Conservation (phyloP, 2,888 invertebrate genomes). For the Agrenia bidenticulata region DNA sequence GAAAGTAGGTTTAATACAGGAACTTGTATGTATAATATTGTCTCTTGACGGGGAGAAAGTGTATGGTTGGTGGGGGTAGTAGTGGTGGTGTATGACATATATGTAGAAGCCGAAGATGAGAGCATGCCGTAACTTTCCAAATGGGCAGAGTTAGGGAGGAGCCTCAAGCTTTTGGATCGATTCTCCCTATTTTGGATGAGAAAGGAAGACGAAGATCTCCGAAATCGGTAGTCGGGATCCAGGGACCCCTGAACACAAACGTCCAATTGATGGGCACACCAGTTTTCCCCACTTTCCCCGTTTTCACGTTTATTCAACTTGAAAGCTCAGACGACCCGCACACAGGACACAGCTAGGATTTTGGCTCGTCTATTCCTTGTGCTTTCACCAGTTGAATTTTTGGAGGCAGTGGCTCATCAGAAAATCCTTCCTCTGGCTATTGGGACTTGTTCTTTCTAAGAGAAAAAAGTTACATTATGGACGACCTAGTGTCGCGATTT, state of each 20-base stretch:
- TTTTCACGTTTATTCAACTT: conserved; percentile 25
- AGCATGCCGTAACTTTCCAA: conserved; percentile 20
- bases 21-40: too few relatives aligned
- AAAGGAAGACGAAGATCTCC: conserved; percentile 14
- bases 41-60: too few relatives aligned
- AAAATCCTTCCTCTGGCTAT: not conserved
- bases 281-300: conserved; percentile 21
- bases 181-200: conserved; percentile 22
- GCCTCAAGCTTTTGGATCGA: conserved; percentile 20
- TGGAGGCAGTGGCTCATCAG: conserved; percentile 10
- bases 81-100: not conserved
- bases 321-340: conserved; percentile 23
- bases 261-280: conserved; percentile 21
- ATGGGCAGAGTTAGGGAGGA: conserved; percentile 18
- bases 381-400: conserved; percentile 29
- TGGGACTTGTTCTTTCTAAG: not conserved
- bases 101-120: not conserved
- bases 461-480: conserved; percentile 2
- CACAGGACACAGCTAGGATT: too few relatives aligned
- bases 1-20: too few relatives aligned
- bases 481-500: conserved; percentile 15
- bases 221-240: conserved; percentile 18
- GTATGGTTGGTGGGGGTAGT: not conserved
- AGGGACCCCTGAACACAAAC: conserved; percentile 18
- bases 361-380: not conserved